Conservation (phyloP, 2,797 vertebrate genomes). For the Urocyon cinereoargenteus region DNA sequence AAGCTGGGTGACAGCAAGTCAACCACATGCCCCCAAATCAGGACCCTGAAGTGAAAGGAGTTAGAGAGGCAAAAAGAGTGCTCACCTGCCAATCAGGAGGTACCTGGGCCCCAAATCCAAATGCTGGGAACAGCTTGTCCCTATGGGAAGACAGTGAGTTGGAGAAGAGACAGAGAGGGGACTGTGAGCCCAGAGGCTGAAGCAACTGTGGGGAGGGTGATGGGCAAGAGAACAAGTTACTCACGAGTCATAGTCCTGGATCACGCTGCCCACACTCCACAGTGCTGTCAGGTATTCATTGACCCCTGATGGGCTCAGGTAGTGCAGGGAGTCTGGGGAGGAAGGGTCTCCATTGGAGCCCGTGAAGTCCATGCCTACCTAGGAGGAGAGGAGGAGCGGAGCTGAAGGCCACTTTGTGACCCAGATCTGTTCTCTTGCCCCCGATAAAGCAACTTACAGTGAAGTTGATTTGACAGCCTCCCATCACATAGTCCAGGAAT, state of each 20-base stretch:
- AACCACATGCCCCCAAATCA: neutral
- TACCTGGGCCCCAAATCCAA: constrained; percentile 97
- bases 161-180: neutral
- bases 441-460: constrained; percentile 89
- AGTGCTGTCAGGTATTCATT: constrained; percentile 95
- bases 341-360: constrained; percentile 96
- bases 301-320: constrained; percentile 93
- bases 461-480: constrained; percentile 97
- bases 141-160: constrained; percentile 84
- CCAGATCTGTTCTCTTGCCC: neutral
- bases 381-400: constrained; percentile 39
- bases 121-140: constrained; percentile 96
- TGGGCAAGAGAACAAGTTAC: constrained; percentile 58
- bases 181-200: neutral
- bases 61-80: neutral
- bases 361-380: constrained; percentile 98
- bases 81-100: constrained; percentile 95
- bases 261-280: constrained; percentile 95
- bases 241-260: constrained; percentile 97
- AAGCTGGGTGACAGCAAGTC: constrained; percentile 9
- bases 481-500: constrained; percentile 97
- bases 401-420: constrained; percentile 12
- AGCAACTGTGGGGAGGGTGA: neutral
- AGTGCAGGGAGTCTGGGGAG: constrained; percentile 95
- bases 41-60: constrained; percentile 43